A percentile compares a stretch with the other conserved stretches of the same genome.
Conservation (phyloP, 92 coral and sea anemone genomes). For the Virgularia gustaviana region DNA sequence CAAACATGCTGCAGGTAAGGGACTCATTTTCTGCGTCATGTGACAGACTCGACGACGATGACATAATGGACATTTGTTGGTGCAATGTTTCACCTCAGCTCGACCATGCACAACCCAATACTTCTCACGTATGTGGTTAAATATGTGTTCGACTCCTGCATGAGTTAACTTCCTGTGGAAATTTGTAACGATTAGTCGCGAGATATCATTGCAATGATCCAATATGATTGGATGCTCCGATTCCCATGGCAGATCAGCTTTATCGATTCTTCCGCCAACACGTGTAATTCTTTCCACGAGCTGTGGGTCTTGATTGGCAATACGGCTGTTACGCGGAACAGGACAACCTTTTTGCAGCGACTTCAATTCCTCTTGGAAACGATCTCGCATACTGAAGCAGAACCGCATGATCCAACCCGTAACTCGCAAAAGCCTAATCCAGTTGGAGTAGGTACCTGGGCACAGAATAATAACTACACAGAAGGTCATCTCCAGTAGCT, state of each 20-base stretch:
- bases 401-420: constrained; percentile 44
- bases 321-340: neutral
- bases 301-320: neutral
- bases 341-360: neutral
- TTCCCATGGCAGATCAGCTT: no score
- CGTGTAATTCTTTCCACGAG: neutral
- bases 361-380: neutral
- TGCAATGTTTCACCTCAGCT: constrained; percentile 41
- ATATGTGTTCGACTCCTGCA: constrained; percentile 48
- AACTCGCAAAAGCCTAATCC: constrained; percentile 32
- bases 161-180: constrained; percentile 38
- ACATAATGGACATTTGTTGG: constrained; percentile 41
- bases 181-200: no score
- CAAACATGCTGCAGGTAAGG: no score
- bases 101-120: constrained; percentile 46
- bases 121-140: constrained; percentile 37
- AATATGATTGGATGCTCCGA: no score
- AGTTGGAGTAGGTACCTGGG: constrained; percentile 38
- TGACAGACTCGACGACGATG: constrained; percentile 45
- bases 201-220: no score
- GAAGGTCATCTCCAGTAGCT: no score
- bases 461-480: no score
- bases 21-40: constrained; percentile 41
- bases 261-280: no score
- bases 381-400: constrained; percentile 23